A percentile compares a stretch with the other conserved stretches of the same genome.
Evolutionary conservation across 2,888 invertebrate genomes (phyloP).

Genomic region (Cataglyphis cursor): DNA sequence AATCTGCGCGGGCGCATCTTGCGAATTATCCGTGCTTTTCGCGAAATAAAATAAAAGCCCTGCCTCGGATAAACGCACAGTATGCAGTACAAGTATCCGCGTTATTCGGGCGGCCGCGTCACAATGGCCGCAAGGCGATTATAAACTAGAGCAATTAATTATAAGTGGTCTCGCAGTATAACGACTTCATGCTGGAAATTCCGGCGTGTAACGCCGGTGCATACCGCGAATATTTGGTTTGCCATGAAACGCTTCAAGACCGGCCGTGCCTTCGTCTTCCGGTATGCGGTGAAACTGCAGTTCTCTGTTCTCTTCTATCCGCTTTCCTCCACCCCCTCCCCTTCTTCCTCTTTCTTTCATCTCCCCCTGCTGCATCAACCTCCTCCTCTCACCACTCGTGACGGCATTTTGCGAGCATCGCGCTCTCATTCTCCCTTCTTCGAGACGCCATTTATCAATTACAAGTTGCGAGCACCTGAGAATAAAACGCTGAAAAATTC

Average conservation of each 20-base stretch:
- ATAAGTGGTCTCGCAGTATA: conserved; percentile 78
- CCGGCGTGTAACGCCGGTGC: conserved; percentile 72
- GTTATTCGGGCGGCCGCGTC: conserved; percentile 74
- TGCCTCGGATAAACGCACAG: conserved; percentile 48
- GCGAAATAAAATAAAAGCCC: conserved; percentile 52
- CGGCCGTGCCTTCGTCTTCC: conserved; percentile 78
- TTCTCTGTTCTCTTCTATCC: conserved; percentile 63
- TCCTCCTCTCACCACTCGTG: background rate
- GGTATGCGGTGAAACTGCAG: conserved; percentile 79
- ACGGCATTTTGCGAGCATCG: conserved; percentile 25
- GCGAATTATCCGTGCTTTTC: conserved; percentile 5
- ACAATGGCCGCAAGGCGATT: conserved; percentile 80
- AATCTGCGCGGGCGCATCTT: conserved; percentile 9
- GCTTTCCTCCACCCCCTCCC: background rate
- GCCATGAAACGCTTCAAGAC: conserved; percentile 79
- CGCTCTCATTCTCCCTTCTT: conserved; percentile 36
- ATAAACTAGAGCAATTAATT: conserved; percentile 84
- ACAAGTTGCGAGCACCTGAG: conserved; percentile 66
- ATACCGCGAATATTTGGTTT: conserved; percentile 82
- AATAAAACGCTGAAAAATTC: conserved; percentile 73
- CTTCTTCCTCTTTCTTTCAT: conserved; percentile 28
- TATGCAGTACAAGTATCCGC: conserved; percentile 67
- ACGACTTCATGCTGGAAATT: conserved; percentile 80
- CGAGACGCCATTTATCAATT: conserved; percentile 75
- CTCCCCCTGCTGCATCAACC: background rate